Conservation (phyloP, 2,888 invertebrate species). For the Agrotis puta region DNA sequence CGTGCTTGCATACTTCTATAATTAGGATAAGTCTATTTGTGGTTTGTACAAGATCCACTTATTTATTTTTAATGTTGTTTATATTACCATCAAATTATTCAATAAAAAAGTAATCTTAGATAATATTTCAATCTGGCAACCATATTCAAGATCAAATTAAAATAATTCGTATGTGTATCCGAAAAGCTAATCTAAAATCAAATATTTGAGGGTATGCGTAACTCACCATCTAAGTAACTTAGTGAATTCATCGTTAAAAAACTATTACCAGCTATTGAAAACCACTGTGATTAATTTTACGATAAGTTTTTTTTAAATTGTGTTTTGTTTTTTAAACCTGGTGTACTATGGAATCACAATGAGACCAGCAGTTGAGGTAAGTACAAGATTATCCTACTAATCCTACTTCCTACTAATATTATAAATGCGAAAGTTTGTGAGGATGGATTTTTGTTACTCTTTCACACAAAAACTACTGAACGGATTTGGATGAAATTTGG, state of each 20-base stretch:
- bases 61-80: neutral
- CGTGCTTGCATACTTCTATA: too few species aligned
- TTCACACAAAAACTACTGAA: too few species aligned
- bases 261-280: neutral
- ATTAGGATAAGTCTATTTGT: too few species aligned
- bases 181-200: slow-evolving; percentile 8
- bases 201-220: slow-evolving; percentile 24
- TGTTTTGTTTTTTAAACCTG: neutral
- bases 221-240: neutral
- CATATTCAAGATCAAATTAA: neutral
- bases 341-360: slow-evolving; percentile 50
- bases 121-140: slow-evolving; percentile 7
- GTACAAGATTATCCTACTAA: slow-evolving; percentile 29
- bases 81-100: neutral
- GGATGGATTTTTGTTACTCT: too few species aligned
- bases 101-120: neutral
- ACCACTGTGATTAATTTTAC: neutral
- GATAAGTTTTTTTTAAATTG: neutral
- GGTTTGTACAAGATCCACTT: too few species aligned
- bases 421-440: too few species aligned
- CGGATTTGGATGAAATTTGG: too few species aligned
- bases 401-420: too few species aligned
- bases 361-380: slow-evolving; percentile 61
- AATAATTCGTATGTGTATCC: slow-evolving; percentile 27
- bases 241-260: neutral